These are phyloP conservation scores for Smutsia temminckii DNA, from an alignment of 2,797 vertebrate species.

Conservation along the genomic window DNA sequence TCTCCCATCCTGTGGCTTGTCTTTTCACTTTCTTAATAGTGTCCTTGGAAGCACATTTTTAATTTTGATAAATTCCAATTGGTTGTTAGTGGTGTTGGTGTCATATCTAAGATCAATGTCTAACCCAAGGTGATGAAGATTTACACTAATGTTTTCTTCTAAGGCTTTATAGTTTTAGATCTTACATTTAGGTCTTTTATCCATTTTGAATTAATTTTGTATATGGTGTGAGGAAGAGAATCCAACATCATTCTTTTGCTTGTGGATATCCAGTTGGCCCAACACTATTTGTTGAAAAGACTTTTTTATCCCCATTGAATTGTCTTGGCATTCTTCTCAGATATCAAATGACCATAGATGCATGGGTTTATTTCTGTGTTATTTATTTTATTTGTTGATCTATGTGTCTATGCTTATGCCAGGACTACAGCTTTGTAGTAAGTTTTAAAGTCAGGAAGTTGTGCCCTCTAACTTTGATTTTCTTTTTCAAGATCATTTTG, in stretches of 20 bases:
- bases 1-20: background rate
- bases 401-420: background rate
- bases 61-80: background rate
- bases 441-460: background rate
- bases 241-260: background rate
- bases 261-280: background rate
- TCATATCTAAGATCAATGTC: background rate
- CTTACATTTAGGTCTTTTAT: background rate
- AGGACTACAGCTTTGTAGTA: background rate
- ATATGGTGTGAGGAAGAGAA: background rate
- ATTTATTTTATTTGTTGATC: background rate
- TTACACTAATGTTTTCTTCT: background rate
- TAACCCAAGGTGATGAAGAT: background rate
- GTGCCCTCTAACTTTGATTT: background rate
- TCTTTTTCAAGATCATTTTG: background rate
- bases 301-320: background rate
- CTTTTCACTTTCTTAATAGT: too few relatives aligned
- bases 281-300: background rate
- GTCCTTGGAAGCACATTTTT: background rate
- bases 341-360: background rate
- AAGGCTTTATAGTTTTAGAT: background rate
- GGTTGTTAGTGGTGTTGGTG: background rate
- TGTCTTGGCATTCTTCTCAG: background rate
- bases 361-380: background rate
- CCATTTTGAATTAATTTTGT: background rate